These are phyloP conservation scores for Mungos mungo DNA, from an alignment of 2,113 vertebrate genomes.

Conservation along the genomic window DNA sequence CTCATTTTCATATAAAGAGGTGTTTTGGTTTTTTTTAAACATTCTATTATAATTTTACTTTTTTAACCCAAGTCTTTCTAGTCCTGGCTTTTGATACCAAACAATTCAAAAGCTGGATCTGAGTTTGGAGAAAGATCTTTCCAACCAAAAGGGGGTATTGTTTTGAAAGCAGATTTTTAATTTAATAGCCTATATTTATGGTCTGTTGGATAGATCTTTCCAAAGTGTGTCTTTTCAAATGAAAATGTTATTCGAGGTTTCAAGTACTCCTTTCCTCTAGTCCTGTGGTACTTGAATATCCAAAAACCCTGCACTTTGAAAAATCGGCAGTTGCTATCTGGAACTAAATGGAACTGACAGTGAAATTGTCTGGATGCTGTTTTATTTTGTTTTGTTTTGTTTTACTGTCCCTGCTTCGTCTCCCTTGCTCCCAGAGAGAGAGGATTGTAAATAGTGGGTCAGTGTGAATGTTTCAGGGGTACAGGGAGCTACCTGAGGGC, in stretches of 20 bases:
- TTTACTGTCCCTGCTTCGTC: not conserved
- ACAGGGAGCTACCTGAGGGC: not conserved
- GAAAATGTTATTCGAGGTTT: not conserved
- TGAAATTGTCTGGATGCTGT: not conserved
- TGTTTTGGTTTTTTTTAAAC: constrained; percentile 16
- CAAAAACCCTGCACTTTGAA: constrained; percentile 39
- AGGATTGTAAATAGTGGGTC: not conserved
- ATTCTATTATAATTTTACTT: constrained; percentile 22
- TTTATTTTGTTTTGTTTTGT: not conserved
- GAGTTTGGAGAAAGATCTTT: constrained; percentile 40
- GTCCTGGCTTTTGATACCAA: constrained; percentile 68
- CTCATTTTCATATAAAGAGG: constrained; percentile 60
- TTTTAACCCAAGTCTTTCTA: constrained; percentile 64
- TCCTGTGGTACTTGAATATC: constrained; percentile 32
- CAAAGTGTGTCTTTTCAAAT: constrained; percentile 13
- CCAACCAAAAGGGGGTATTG: not conserved
- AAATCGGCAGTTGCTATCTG: not conserved
- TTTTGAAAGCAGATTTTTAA: constrained; percentile 9
- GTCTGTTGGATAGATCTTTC: not conserved
- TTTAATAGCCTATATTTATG: not conserved
- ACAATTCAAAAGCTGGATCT: constrained; percentile 47
- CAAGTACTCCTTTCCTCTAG: not conserved
- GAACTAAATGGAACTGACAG: not conserved
- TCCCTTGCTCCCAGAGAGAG: not conserved
- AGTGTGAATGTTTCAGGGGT: not conserved